These are phyloP conservation scores for Neogobius melanostomus DNA, from an alignment of 2,113 vertebrate species.

Conservation along the genomic window DNA sequence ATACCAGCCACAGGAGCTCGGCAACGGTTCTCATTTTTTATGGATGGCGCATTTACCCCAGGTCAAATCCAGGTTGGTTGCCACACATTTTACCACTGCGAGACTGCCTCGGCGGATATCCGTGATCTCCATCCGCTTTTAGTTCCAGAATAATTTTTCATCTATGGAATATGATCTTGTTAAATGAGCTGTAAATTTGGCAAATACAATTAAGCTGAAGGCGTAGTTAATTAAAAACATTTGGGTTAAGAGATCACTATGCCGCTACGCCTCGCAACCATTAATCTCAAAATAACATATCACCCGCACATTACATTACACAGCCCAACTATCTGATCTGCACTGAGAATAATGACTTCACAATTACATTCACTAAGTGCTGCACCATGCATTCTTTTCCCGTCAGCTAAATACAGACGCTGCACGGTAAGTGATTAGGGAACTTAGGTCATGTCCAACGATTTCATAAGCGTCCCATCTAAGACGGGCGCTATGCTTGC, in stretches of 20 bases:
- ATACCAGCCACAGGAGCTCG: too few relatives aligned
- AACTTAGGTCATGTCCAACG: constrained; percentile 12
- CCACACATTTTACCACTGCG: neutral
- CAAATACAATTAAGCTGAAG: constrained; percentile 8
- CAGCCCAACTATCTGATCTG: neutral
- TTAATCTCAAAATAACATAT: constrained; percentile 8
- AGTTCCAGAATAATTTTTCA: neutral
- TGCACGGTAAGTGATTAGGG: neutral
- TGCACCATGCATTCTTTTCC: neutral
- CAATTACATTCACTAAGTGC: neutral
- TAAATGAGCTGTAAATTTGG: constrained; percentile 11
- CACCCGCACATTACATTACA: constrained; percentile 3
- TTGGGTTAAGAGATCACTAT: constrained; percentile 1
- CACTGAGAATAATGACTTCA: neutral
- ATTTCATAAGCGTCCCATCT: constrained; percentile 36
- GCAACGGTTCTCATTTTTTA: neutral
- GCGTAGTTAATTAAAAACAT: neutral
- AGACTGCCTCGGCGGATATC: neutral
- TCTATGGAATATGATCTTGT: neutral
- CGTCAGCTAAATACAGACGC: neutral
- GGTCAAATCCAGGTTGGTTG: neutral
- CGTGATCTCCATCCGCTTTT: neutral
- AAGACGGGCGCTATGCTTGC: constrained; percentile 8
- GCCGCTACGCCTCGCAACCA: constrained; percentile 10
- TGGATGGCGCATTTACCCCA: neutral